Base-by-base conservation (phyloP, 1,140 invertebrate species). In the Choristoneura fumiferana region DNA sequence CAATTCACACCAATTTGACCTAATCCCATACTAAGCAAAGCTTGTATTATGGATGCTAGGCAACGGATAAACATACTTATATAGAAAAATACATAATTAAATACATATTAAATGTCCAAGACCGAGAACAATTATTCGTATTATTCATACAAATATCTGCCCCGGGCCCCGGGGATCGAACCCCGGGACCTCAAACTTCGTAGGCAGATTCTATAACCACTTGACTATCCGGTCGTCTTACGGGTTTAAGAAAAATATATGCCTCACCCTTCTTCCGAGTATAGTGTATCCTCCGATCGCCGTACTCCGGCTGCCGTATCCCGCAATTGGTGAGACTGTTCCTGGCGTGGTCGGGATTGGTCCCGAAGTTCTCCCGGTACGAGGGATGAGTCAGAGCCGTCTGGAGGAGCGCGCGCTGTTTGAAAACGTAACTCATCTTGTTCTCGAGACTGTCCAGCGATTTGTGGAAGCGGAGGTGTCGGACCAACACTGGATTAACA, bases 321-420 rank as follows among this genome's bases (percentile, higher is more conserved):
- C 98, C 98, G 89, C 98, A 99, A 86, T 99, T 99, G 0, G 97
- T 98, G 5, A 99, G 89, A 8, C 97, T 97, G 87, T 99, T 99
- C 37, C 98, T 89, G 0, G 97, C 96, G 80, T 98, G 97, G 86
- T 98, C 97, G 0, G 97, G 96, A 90, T 98, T 98, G 0, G 96
- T 98, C 0, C 97, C 97, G 81, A 97, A 98, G 88, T 98, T 98
- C 84, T 98, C 96, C 52, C 96, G 92, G 75, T 98, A 99, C 1
- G 98, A 99, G 0, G 98, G 98, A 92, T 99, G 98, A 0, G 98
- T 99, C 6, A 99, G 80, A 0, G 98, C 98, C 22, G 99, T 87
- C 88, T 99, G 98, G 0, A 99, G 89, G 0, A 99, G 81, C 54
- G 93, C 93, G 18, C 97, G 91, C 82, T 99, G 98, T 65, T 95